phyloP scores from a whole-genome alignment of 2,888 invertebrate genomes.

The Tinea trinotella region DNA sequence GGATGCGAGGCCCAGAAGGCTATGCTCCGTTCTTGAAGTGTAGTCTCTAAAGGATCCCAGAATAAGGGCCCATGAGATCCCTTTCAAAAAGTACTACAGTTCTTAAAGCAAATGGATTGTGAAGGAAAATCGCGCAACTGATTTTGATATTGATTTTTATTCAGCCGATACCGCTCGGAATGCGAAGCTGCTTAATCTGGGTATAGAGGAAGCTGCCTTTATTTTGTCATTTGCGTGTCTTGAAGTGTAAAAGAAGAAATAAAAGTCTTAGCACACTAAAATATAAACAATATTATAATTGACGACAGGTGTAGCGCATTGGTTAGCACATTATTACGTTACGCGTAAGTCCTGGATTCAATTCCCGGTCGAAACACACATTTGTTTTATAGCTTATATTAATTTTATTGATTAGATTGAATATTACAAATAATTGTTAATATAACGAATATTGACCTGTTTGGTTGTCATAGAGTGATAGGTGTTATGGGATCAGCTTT shows the following conservation, averaged over 20 bases:
- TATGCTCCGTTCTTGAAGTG: slow-evolving; percentile 58
- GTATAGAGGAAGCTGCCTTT: slow-evolving; percentile 13
- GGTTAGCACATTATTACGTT: no score
- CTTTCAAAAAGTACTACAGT: slow-evolving; percentile 56
- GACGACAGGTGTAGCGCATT: no score
- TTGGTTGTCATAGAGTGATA: no score
- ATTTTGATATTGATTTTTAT: slow-evolving; percentile 68
- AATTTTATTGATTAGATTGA: no score
- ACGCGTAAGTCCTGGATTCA: no score
- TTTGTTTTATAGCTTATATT: no score
- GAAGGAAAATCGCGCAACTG: slow-evolving; percentile 56
- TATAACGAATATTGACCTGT: no score
- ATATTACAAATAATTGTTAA: background rate
- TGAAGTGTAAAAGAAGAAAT: background rate
- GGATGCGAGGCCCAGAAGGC: slow-evolving; percentile 62
- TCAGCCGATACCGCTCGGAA: slow-evolving; percentile 35
- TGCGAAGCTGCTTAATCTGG: slow-evolving; percentile 20
- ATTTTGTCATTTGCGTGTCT: slow-evolving; percentile 5
- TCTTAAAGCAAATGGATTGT: slow-evolving; percentile 68
- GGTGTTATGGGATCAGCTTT: no score
- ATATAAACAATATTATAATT: no score
- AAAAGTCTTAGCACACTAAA: no score
- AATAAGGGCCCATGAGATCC: slow-evolving; percentile 61
- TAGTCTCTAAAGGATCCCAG: slow-evolving; percentile 65
- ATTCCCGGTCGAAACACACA: no score